Conservation (phyloP, 2,888 invertebrate genomes). For the Cryptus armator region DNA sequence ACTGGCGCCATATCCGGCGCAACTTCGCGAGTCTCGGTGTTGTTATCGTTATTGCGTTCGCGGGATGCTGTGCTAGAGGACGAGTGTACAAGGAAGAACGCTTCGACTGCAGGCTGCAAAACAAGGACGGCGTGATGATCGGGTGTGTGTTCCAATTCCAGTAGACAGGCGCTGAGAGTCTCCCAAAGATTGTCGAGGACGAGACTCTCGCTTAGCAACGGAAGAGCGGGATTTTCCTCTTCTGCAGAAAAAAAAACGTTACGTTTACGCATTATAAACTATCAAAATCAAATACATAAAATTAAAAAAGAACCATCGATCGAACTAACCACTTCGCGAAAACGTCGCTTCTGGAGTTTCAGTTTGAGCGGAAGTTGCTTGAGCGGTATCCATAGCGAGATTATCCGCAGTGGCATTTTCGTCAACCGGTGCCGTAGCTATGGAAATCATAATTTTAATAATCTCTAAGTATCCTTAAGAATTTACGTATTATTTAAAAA, state of each 20-base stretch:
- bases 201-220: constrained; percentile 90
- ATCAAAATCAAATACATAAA: not conserved
- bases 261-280: not conserved
- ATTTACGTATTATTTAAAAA: not conserved
- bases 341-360: constrained; percentile 70
- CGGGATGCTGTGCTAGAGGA: constrained; percentile 86
- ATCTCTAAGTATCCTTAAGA: not conserved
- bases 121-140: constrained; percentile 96
- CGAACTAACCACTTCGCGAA: constrained; percentile 72
- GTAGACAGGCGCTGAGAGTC: constrained; percentile 91
- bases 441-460: not conserved
- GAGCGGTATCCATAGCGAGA: constrained; percentile 81
- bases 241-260: constrained; percentile 5
- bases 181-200: constrained; percentile 92
- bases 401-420: constrained; percentile 75
- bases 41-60: constrained; percentile 75
- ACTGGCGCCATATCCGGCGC: constrained; percentile 83
- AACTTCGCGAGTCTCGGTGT: constrained; percentile 79
- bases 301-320: constrained; percentile 14
- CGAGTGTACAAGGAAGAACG: constrained; percentile 95
- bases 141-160: constrained; percentile 92
- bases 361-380: constrained; percentile 73
- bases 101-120: constrained; percentile 94
- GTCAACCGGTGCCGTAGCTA: constrained; percentile 61
- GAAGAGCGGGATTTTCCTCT: constrained; percentile 83